phyloP scores from a whole-genome alignment of 2,797 vertebrate genomes.

The Adelosebastes latens region DNA sequence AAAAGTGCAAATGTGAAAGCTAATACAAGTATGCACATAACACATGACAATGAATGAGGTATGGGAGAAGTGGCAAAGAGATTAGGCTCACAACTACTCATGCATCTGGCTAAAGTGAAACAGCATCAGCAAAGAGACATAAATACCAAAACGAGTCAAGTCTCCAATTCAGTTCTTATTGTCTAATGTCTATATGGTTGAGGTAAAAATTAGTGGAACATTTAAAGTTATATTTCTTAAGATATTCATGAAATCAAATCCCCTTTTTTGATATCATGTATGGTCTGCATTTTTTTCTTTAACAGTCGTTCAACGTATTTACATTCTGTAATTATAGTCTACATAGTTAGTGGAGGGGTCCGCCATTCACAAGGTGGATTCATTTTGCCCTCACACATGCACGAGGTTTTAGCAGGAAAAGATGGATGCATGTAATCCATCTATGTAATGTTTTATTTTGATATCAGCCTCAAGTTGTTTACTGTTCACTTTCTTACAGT shows the following conservation, averaged over 20 bases:
- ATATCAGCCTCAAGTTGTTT: background rate
- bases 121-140: constrained; percentile 41
- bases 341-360: background rate
- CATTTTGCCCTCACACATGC: background rate
- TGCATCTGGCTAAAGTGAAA: constrained; percentile 76
- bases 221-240: background rate
- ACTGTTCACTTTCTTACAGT: background rate
- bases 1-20: constrained; percentile 78
- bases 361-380: background rate
- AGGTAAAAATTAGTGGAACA: background rate
- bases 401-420: background rate
- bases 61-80: constrained; percentile 70
- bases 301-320: background rate
- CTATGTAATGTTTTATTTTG: background rate
- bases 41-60: constrained; percentile 74
- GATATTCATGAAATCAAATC: background rate
- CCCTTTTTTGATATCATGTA: background rate
- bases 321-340: background rate
- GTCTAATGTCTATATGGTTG: background rate
- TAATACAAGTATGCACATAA: constrained; percentile 71
- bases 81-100: constrained; percentile 70
- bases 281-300: background rate
- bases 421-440: background rate
- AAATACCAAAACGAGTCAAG: background rate
- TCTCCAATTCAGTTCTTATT: background rate